Evolutionary conservation across 1,140 invertebrate species (phyloP), one percentile per base, ranked within the genome.

Genomic region (Idris sp.): DNA sequence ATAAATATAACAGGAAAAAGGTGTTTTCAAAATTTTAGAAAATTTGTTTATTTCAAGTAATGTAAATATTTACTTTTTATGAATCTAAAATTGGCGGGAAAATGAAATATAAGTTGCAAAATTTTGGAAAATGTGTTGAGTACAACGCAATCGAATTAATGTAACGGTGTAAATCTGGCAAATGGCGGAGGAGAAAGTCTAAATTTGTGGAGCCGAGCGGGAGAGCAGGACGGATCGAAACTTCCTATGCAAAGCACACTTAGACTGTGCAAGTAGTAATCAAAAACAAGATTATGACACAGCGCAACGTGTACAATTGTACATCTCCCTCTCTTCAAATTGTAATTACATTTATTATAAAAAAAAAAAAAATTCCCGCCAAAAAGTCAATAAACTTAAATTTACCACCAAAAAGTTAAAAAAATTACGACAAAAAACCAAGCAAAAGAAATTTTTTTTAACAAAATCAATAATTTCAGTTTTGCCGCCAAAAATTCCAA

Each of bases 261-360:
- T 58, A 38, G 53, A 49, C 43, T 46, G 44, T 49, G 38, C 35
- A 67, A 61, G 62, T 75, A 64, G 58, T 64, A 69, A 75, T 69
- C 73, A 69, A 69, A 75, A 69, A 75, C 59, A 64, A 75, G 73
- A 75, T 64, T 68, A 74, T 74, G 58, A 69, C 64, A 67, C 54
- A 46, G 69, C 40, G 69, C 58, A 30, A 31, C 35, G 53, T 46
- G 53, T 36, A 64, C 43, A 67, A 74, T 53, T 41, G 62, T 31
- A 62, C 22, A 35, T 19, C 35, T 31, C 54, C 53, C 31, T 51
- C 43, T 48, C 53, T 28, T 8, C n/a, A 67, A 74, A 75, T 75
- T 75, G 59, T 64, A 75, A 75, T 69, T n/a, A n/a, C n/a, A n/a
- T n/a, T n/a, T n/a, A n/a, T n/a, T n/a, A n/a, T n/a, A n/a, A n/a